Base-by-base conservation (phyloP, 64 coral and sea anemone species). In the Dendronephthya gigantea region DNA sequence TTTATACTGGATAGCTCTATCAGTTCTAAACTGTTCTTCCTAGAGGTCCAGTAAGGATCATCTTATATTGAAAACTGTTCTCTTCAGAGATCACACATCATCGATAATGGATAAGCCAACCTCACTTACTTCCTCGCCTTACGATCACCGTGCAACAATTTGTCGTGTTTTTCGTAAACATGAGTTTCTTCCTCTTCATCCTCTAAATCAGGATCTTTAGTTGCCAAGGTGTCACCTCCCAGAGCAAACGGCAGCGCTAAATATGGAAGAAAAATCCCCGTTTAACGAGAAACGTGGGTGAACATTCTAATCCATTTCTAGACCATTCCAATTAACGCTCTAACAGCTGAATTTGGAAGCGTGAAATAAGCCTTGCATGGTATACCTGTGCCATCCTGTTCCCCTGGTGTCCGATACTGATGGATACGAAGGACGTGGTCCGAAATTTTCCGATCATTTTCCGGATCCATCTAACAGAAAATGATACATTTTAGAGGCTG, bases 391-490 rank as follows among this genome's bases (percentile, higher is more conserved):
- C 94, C 94, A 39, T 97, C 94, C 74, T 97, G 94, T 40, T 97
- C 94, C 27, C 94, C 94, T 35, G 94, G 89, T 82, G 93, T 93
- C 83, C 94, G 88, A 92, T 93, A 97, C 84, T 91, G 47, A 65
- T 97, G 94, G 39, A 97, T 97, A 34, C 94, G 81, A 52, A 97
- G 43, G 7, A 97, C 94, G 84, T 97, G 94, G 65, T 97, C 94
- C 52, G 94, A 97, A 69, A 97, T 97, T 84, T 92, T 86, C 15
- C 94, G 92, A 33, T 97, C 94, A 81, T 97, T 90, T 6, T 97
- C 94, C 14, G 94, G 94, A 30, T 97, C 92, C 94, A 97, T 97
- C 94, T 97, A 68, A 27, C n/a, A n/a, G 12, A 31, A 39, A 83
- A 37, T 13, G 5, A 65, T 37, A 28, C 32, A 88, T 62, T 27